Conservation (phyloP, 2,888 invertebrate species). For the Nasonia oneida region DNA sequence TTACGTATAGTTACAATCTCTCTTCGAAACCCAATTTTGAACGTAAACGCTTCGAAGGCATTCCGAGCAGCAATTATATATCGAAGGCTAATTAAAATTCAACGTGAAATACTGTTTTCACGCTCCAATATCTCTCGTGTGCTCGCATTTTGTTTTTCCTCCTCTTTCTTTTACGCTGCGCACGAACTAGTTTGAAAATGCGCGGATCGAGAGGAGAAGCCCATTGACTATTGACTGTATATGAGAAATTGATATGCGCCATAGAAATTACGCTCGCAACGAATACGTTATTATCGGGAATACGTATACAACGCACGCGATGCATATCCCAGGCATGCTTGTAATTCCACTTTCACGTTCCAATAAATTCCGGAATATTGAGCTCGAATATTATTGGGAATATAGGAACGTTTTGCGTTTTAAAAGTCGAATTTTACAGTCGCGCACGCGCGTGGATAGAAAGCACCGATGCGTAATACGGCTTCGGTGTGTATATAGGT, state of each 20-base stretch:
- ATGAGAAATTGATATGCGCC: slow-evolving; percentile 24
- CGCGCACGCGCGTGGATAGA: neutral
- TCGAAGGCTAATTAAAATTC: slow-evolving; percentile 37
- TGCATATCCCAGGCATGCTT: neutral
- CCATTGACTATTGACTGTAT: slow-evolving; percentile 7
- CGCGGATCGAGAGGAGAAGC: neutral
- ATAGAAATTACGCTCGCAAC: slow-evolving; percentile 20
- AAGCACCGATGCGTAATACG: neutral
- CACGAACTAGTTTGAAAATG: slow-evolving; percentile 31
- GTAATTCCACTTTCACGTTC: slow-evolving; percentile 42
- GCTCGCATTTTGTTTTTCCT: slow-evolving; percentile 2
- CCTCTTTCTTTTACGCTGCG: neutral
- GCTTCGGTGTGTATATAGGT: neutral
- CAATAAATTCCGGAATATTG: slow-evolving; percentile 33
- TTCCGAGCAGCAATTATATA: neutral
- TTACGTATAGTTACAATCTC: neutral
- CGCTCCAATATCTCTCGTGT: slow-evolving; percentile 20
- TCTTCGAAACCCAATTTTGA: slow-evolving; percentile 4
- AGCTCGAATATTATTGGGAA: neutral
- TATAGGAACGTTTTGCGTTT: neutral
- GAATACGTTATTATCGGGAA: slow-evolving; percentile 8
- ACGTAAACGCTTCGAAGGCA: neutral
- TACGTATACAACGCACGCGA: neutral
- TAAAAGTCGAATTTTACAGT: slow-evolving; percentile 12
- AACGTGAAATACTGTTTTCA: slow-evolving; percentile 24